Conservation (phyloP, 2,797 vertebrate genomes). For the Pelobates cultripes region DNA sequence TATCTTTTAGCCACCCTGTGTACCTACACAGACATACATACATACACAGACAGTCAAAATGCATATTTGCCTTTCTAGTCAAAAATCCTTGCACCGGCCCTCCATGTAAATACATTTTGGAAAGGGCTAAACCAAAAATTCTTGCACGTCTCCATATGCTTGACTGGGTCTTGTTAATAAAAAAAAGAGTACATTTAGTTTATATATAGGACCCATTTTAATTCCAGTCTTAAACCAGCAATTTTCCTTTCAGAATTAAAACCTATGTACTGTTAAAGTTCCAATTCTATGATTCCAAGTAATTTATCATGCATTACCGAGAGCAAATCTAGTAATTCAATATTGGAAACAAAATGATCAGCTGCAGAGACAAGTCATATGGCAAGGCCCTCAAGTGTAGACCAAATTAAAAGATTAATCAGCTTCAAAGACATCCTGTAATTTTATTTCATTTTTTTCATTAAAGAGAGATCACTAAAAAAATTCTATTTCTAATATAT, state of each 20-base stretch:
- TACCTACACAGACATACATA: too few relatives aligned
- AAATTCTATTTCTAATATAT: background rate
- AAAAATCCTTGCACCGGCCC: too few relatives aligned
- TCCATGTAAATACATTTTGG: too few relatives aligned
- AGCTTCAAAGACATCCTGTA: constrained; percentile 30
- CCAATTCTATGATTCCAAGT: constrained; percentile 6
- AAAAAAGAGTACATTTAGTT: too few relatives aligned
- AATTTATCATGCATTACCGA: constrained; percentile 28
- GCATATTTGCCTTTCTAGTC: too few relatives aligned
- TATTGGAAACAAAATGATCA: constrained; percentile 18
- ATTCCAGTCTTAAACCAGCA: too few relatives aligned
- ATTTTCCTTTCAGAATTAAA: background rate
- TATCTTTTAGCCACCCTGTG: too few relatives aligned
- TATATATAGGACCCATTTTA: too few relatives aligned
- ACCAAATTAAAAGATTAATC: constrained; percentile 39
- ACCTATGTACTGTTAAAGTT: constrained; percentile 1
- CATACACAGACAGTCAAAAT: too few relatives aligned
- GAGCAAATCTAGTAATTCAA: constrained; percentile 37
- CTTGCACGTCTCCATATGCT: too few relatives aligned
- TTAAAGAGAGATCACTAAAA: constrained; percentile 30
- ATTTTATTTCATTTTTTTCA: constrained; percentile 33
- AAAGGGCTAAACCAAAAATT: too few relatives aligned
- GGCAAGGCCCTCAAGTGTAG: constrained; percentile 14
- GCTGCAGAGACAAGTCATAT: constrained; percentile 26
- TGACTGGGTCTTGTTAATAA: too few relatives aligned